phyloP scores from a whole-genome alignment of 2,888 invertebrate species.

The Cremastinae sp. region DNA sequence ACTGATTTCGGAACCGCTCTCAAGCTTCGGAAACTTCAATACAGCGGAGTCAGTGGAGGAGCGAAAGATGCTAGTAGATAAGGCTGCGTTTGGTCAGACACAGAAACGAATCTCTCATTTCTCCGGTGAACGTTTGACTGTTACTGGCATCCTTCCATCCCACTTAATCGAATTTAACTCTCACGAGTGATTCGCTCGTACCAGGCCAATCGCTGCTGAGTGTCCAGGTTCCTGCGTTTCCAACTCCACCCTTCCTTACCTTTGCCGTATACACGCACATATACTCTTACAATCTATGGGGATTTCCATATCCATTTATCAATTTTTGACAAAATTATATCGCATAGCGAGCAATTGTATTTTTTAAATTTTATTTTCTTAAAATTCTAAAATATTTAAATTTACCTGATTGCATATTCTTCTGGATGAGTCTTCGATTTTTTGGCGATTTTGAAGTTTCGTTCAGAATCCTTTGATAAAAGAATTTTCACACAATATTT shows the following conservation, averaged over 20 bases:
- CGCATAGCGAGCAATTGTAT: too few relatives aligned
- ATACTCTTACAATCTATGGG: background rate
- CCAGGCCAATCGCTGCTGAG: background rate
- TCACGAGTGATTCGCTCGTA: background rate
- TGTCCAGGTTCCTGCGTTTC: background rate
- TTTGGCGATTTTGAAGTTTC: too few relatives aligned
- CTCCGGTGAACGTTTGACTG: background rate
- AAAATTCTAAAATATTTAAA: too few relatives aligned
- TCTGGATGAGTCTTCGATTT: too few relatives aligned
- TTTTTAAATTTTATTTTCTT: too few relatives aligned
- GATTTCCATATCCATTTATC: background rate
- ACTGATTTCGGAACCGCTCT: too few relatives aligned
- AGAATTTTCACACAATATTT: too few relatives aligned
- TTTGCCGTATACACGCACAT: too few relatives aligned
- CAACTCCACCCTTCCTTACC: background rate
- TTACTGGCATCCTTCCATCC: slow-evolving; percentile 7
- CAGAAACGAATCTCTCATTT: background rate
- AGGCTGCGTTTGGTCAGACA: slow-evolving; percentile 23
- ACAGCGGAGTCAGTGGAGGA: slow-evolving; percentile 9
- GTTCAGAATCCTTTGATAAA: too few relatives aligned
- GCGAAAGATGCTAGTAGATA: slow-evolving; percentile 17
- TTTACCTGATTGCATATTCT: too few relatives aligned
- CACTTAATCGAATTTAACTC: slow-evolving; percentile 3
- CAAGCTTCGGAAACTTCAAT: too few relatives aligned
- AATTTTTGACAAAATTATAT: background rate